Evolutionary conservation across 2,888 invertebrate species (phyloP), one percentile per base, ranked within the genome.

Genomic region (Stenodema calcarata): DNA sequence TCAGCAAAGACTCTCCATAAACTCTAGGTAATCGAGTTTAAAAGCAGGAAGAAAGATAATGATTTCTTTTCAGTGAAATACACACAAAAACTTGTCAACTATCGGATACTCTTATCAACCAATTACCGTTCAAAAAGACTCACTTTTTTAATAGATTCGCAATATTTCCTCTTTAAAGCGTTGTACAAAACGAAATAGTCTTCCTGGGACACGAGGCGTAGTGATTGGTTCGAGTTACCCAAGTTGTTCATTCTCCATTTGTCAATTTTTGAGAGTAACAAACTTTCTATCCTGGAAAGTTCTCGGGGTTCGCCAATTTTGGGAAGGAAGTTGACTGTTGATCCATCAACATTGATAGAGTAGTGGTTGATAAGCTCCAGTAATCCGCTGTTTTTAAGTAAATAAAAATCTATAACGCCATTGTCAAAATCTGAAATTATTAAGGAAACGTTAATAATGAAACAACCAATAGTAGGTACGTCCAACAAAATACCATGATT

Each of bases 111-210:
- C n/a, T n/a, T n/a, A n/a, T n/a, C n/a, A n/a, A n/a, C n/a, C 35
- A 35, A 35, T 35, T 2, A 4, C 35, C 7, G 35, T 4, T 35
- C 35, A 35, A 35, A 28, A 62, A 14, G 41, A 88, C 89, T 90
- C 91, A 95, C 95, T 92, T 95, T 92, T 12, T 96, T 93, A 90
- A 97, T 93, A 87, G 94, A 92, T 87, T 93, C 92, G 0, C 95
- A 96, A 93, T 98, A 96, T 91, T 95, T 96, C 0, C 92, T 90
- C 91, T 98, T 98, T 11, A 98, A 91, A 30, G 93, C 90, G 89
- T 94, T 94, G 90, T 98, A 98, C 87, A 95, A 92, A 35, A 91
- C 90, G 89, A 94, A 94, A 91, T 98, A 98, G 87, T 93, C 92
- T 88, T 95, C 95, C 14, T 93, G 91, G 14, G 94, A 92, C 2